phyloP scores from a whole-genome alignment of 1,140 invertebrate genomes.

The Zeugodacus cucurbitae region DNA sequence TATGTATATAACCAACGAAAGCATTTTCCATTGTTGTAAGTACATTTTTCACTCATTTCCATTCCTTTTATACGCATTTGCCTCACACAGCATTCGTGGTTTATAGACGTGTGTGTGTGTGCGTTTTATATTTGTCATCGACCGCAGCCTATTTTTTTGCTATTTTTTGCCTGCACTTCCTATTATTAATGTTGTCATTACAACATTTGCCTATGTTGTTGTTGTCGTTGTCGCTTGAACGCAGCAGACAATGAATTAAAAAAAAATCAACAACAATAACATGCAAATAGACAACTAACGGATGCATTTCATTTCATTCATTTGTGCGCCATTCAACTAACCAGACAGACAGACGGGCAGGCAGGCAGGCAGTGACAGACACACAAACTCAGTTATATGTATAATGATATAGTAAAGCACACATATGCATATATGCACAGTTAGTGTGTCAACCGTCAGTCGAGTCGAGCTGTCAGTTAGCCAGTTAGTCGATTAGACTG shows the following conservation, averaged over 20 bases:
- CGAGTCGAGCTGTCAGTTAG: not conserved
- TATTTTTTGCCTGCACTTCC: conserved; percentile 4
- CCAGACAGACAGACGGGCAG: not conserved
- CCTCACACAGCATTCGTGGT: not conserved
- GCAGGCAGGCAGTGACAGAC: not conserved
- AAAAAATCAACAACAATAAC: too few relatives aligned
- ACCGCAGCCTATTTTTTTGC: not conserved
- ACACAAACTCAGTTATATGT: not conserved
- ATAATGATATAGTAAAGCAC: not conserved
- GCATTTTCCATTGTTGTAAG: not conserved
- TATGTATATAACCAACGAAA: not conserved
- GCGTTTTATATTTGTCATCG: not conserved
- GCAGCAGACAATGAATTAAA: conserved; percentile 1
- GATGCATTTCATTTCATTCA: conserved; percentile 36
- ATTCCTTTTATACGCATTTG: not conserved
- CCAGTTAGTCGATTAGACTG: conserved; percentile 1
- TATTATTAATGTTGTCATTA: not conserved
- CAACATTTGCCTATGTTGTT: not conserved
- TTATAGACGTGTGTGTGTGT: not conserved
- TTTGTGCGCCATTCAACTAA: not conserved
- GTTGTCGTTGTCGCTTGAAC: not conserved
- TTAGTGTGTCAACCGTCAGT: not conserved
- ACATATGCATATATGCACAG: not conserved
- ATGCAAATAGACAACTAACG: not conserved
- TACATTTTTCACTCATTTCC: not conserved